Evolutionary conservation across 2,888 invertebrate species (phyloP).

Genomic region (Tillus elongatus): DNA sequence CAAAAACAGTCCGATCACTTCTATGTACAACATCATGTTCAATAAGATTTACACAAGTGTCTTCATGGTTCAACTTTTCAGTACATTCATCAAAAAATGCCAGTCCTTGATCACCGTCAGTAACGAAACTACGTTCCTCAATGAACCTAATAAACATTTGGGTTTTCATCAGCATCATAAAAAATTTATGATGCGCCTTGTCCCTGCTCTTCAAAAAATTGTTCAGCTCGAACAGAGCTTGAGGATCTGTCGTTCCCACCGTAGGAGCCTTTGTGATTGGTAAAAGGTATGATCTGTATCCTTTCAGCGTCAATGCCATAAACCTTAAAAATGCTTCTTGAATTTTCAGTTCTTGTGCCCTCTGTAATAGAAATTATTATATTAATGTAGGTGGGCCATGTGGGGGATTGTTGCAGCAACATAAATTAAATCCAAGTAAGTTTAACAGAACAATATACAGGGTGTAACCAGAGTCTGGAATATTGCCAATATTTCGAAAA

Average conservation of each 20-base stretch:
- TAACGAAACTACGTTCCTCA: constrained; percentile 96
- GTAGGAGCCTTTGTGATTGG: constrained; percentile 93
- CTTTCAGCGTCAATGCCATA: constrained; percentile 85
- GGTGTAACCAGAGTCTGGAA: too few relatives aligned
- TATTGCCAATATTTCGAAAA: too few relatives aligned
- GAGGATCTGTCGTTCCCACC: constrained; percentile 89
- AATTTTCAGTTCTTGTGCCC: constrained; percentile 83
- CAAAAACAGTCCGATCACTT: constrained; percentile 88
- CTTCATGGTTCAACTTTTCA: constrained; percentile 60
- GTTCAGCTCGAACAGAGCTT: constrained; percentile 87
- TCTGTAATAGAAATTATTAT: constrained; percentile 51
- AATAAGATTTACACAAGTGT: constrained; percentile 55
- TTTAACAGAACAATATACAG: not conserved
- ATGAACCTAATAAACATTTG: constrained; percentile 98
- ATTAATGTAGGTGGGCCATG: too few relatives aligned
- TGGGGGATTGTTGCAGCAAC: not conserved
- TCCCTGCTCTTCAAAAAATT: constrained; percentile 83
- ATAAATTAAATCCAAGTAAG: too few relatives aligned
- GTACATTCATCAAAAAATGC: constrained; percentile 97
- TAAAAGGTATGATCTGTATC: constrained; percentile 77
- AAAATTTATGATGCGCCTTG: constrained; percentile 83
- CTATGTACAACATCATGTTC: constrained; percentile 72
- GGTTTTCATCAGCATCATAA: constrained; percentile 78
- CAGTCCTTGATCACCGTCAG: constrained; percentile 92
- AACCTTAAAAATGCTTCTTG: constrained; percentile 96